Percentiles rank a stretch among this genome's conserved stretches.
Conservation (phyloP, 2,113 vertebrate genomes). For the Cynopterus brachyotis region DNA sequence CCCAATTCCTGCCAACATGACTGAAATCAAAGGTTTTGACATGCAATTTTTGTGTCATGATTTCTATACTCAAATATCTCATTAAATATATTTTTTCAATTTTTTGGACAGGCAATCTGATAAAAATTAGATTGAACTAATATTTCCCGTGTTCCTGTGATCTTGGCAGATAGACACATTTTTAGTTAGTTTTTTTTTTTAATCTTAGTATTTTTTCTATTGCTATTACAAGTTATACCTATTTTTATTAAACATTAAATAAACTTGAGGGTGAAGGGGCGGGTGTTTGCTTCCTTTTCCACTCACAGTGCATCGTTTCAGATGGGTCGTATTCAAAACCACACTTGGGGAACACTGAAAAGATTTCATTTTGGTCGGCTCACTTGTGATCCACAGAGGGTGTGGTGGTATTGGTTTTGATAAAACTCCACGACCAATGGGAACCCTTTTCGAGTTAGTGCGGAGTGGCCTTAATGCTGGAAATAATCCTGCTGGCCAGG, state of each 20-base stretch:
- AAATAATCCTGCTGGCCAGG: constrained; percentile 82
- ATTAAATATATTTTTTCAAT: neutral
- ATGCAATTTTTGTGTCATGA: neutral
- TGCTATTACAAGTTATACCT: neutral
- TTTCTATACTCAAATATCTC: neutral
- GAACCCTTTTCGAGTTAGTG: constrained; percentile 75
- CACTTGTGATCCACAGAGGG: constrained; percentile 64
- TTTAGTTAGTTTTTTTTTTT: neutral
- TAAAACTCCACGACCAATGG: constrained; percentile 82
- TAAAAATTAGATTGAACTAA: neutral
- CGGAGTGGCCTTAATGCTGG: constrained; percentile 79
- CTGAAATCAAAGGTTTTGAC: neutral
- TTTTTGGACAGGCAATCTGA: neutral
- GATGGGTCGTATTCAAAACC: neutral
- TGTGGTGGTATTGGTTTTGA: constrained; percentile 76
- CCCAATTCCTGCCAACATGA: neutral
- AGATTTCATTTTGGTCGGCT: constrained; percentile 60
- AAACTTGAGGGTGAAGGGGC: neutral
- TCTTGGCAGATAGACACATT: neutral
- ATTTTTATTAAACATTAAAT: neutral
- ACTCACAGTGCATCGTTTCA: neutral
- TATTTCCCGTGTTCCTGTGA: neutral
- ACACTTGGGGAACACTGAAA: neutral
- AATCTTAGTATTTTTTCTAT: neutral
- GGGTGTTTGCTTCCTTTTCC: neutral